These are phyloP conservation scores for Theocolax elegans DNA, from an alignment of 1,140 invertebrate species.

Conservation along the genomic window DNA sequence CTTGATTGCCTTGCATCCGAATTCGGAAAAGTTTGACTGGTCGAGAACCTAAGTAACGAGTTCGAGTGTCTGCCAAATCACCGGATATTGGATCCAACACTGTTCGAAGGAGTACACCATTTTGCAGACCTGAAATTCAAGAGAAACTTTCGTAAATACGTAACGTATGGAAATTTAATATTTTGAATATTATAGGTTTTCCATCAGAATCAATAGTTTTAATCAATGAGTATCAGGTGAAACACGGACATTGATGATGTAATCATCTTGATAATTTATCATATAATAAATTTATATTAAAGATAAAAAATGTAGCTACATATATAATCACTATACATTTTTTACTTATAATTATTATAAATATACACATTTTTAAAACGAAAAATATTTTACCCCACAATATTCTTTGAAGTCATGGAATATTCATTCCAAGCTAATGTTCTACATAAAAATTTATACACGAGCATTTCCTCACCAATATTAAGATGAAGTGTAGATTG, in stretches of 20 bases:
- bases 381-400: too few species aligned
- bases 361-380: too few species aligned
- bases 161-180: too few species aligned
- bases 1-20: slow-evolving; percentile 93
- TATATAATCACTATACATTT: too few species aligned
- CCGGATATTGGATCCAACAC: slow-evolving; percentile 97
- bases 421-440: too few species aligned
- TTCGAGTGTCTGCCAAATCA: slow-evolving; percentile 96
- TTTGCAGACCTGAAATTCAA: slow-evolving; percentile 76
- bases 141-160: too few species aligned
- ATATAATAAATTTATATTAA: too few species aligned
- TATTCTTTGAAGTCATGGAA: too few species aligned
- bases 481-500: slow-evolving; percentile 91
- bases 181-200: background rate
- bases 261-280: too few species aligned
- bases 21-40: slow-evolving; percentile 98
- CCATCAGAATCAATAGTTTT: slow-evolving; percentile 32
- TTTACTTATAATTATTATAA: too few species aligned
- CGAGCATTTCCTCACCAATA: slow-evolving; percentile 90
- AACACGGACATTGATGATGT: slow-evolving; percentile 37
- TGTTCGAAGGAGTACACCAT: slow-evolving; percentile 94
- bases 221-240: slow-evolving; percentile 41
- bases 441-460: too few species aligned
- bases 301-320: too few species aligned
- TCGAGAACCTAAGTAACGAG: slow-evolving; percentile 93